Base-by-base conservation (phyloP, 2,888 invertebrate genomes). In the Junonia oenone region DNA sequence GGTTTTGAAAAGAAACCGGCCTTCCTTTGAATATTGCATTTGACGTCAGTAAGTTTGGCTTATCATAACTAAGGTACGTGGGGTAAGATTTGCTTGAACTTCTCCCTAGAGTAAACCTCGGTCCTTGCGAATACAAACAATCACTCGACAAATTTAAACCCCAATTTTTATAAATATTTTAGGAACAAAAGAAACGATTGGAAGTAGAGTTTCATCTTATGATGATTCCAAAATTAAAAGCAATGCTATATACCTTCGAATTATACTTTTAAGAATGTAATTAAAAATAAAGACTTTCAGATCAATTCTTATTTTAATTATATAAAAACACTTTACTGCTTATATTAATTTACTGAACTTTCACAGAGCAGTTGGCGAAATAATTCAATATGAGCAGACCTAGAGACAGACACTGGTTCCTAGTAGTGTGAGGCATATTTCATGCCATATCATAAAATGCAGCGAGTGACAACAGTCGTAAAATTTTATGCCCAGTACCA, bases 401-500 rank as follows among this genome's bases (percentile, higher is more conserved):
- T 19, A 31, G 61, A 57, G 71, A 63, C 65, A 65, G 33, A 40
- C 49, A 45, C 14, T 38, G 61, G 78, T 81, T 79, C 78, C 78
- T 80, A 81, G 84, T 80, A 84, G 77, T 74, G 74, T 73, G 78
- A 80, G 76, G 71, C 74, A 80, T 83, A 83, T 83, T 84, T 84
- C 74, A 82, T 73, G 72, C 76, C 80, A 78, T 82, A 83, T 86
- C 87, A 78, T 88, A 86, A 88, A 88, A 69, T 79, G 72, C 76
- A 74, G 66, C 72, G 74, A 82, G 81, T 86, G 87, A 86, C 86
- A 86, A 80, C 72, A 75, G 73, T 76, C 84, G 72, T 89, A 81
- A 89, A 89, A 71, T 80, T 87, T 87, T 83, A 89, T 81, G 83
- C 71, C 69, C 69, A 61, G 75, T 72, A 72, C 75, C 69, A 77